Conservation (phyloP, 1,140 invertebrate species). For the Drosophila elegans region DNA sequence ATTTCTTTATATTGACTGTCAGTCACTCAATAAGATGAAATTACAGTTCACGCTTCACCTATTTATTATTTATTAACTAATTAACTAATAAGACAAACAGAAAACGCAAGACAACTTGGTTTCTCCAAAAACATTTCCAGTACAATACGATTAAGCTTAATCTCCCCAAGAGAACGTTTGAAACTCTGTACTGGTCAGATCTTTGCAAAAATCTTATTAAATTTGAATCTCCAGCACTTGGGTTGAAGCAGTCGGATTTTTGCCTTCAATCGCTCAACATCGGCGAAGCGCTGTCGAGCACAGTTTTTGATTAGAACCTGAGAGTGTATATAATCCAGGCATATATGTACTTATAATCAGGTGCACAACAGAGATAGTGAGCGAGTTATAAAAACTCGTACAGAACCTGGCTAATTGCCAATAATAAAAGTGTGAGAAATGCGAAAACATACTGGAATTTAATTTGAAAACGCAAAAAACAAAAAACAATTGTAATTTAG, state of each 20-base stretch:
- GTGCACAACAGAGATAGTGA: slow-evolving; percentile 36
- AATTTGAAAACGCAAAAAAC: slow-evolving; percentile 26
- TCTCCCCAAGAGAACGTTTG: slow-evolving; percentile 2
- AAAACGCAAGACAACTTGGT: too few species aligned
- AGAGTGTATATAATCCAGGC: slow-evolving; percentile 23
- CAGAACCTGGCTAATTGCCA: slow-evolving; percentile 29
- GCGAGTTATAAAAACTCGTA: slow-evolving; percentile 44
- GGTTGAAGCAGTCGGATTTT: slow-evolving; percentile 35
- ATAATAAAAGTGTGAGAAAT: slow-evolving; percentile 54
- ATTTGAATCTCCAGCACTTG: slow-evolving; percentile 19
- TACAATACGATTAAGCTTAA: not conserved
- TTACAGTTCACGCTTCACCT: not conserved
- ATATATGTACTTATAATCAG: slow-evolving; percentile 38
- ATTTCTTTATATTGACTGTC: not conserved
- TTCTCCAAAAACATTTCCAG: too few species aligned
- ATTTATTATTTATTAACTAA: not conserved
- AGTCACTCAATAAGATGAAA: not conserved
- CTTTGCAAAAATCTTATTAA: slow-evolving; percentile 38
- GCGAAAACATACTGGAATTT: slow-evolving; percentile 21
- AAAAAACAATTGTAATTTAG: slow-evolving; percentile 48
- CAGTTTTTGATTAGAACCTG: slow-evolving; percentile 42
- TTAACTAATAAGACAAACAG: not conserved
- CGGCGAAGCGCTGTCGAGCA: slow-evolving; percentile 19
- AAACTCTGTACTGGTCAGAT: slow-evolving; percentile 8
- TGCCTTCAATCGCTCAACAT: slow-evolving; percentile 61